phyloP scores from a whole-genome alignment of 2,113 vertebrate species.

The Xenus cinereus region DNA sequence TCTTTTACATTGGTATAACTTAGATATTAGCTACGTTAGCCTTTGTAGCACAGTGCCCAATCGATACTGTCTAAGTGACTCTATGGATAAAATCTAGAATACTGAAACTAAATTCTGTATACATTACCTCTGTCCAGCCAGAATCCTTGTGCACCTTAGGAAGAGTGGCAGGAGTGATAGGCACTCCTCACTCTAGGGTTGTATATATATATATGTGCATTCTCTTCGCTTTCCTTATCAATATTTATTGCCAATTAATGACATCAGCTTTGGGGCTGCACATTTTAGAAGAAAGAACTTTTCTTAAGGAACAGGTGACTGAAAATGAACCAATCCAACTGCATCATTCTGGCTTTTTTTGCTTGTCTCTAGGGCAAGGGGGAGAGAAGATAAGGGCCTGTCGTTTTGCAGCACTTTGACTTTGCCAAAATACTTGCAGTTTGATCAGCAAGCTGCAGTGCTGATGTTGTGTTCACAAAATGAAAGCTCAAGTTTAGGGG shows the following conservation, averaged over 20 bases:
- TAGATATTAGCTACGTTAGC: not conserved
- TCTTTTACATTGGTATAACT: not conserved
- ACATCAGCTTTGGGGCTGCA: not conserved
- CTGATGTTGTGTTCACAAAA: not conserved
- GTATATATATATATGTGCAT: not conserved
- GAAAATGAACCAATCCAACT: not conserved
- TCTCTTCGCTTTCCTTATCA: not conserved
- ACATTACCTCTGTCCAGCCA: slow-evolving; percentile 11
- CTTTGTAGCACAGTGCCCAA: not conserved
- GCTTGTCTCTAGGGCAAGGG: not conserved
- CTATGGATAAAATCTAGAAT: not conserved
- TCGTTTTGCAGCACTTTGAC: not conserved
- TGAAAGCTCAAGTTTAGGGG: not conserved
- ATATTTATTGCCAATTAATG: slow-evolving; percentile 14
- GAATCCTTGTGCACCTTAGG: not conserved
- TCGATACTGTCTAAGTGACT: not conserved
- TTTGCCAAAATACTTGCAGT: not conserved
- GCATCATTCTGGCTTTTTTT: not conserved
- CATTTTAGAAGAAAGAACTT: not conserved
- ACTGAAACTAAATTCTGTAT: not conserved
- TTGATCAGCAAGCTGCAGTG: not conserved
- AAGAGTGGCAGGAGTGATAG: not conserved
- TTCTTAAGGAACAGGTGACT: not conserved
- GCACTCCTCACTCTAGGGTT: not conserved
- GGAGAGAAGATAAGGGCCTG: not conserved